Base-by-base conservation (phyloP, 2,113 vertebrate genomes). In the Pycnonotus jocosus region DNA sequence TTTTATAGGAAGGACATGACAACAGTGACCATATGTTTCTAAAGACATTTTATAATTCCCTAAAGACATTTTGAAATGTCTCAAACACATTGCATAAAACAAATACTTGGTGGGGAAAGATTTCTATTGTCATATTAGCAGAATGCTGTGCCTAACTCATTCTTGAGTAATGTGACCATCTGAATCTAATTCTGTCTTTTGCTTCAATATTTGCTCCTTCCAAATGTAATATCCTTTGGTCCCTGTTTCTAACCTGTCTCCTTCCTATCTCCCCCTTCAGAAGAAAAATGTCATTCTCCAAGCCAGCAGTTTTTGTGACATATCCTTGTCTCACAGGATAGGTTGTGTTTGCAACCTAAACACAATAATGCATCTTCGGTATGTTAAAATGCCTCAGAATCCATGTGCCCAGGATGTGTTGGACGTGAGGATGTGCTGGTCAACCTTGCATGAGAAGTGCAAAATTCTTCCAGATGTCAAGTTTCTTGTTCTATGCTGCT, bases 111-210 rank as follows among this genome's bases (percentile, higher is more conserved):
- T 95, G 69, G 12, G 87, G n/a, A 87, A 95, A 81, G 31, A 72
- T 85, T 87, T 85, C 57, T 79, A 37, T 85, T 94, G 73, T 91
- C 10, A 50, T 87, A 95, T 95, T 76, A 77, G 23, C 57, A 84
- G 91, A 91, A 85, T 23, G 15, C 30, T 89, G 66, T 2, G 27
- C 33, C 28, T 79, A 81, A 65, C 37, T 95, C 20, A 35, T 79
- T 72, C 66, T 79, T 72, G 48, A 79, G 11, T 69, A 73, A 82
- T 89, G 53, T 72, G 33, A 58, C n/a, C 65, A 94, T 92, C 40
- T 95, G 89, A 92, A 91, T 92, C 16, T 82, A 61, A 70, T 92
- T 93, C 45, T 86, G 37, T 31, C 33, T 73, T 91, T 83, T 53
- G 7, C 69, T 79, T 93, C 48, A 61, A 5, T 79, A 69, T 84